Evolutionary conservation across 2,113 vertebrate genomes (phyloP).

Genomic region (Prinia subflava): DNA sequence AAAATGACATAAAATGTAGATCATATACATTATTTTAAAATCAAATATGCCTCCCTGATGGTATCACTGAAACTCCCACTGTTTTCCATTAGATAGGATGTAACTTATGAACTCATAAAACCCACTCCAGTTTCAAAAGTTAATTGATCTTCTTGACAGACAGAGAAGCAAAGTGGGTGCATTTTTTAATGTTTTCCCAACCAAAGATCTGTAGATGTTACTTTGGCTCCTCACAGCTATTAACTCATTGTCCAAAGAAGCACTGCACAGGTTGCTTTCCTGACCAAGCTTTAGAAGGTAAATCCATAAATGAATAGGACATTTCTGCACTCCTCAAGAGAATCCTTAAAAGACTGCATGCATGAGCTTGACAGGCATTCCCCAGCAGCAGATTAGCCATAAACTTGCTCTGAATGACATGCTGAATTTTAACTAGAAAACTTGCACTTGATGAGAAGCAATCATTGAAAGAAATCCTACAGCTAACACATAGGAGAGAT

Average conservation of each 20-base stretch:
- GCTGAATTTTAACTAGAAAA: neutral
- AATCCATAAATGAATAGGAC: neutral
- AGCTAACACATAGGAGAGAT: neutral
- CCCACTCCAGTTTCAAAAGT: neutral
- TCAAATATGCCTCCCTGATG: neutral
- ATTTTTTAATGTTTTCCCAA: neutral
- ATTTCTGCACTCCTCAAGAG: neutral
- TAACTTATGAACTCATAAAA: neutral
- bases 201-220: neutral
- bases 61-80: neutral
- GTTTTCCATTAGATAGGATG: neutral
- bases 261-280: neutral
- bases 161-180: neutral
- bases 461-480: neutral
- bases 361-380: neutral
- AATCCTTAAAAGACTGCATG: neutral
- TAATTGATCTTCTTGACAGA: neutral
- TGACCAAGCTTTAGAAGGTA: neutral
- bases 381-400: neutral
- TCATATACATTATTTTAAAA: neutral
- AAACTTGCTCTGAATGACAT: neutral
- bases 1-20: neutral
- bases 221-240: neutral
- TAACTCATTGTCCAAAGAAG: neutral
- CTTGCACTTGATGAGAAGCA: neutral